Conservation (phyloP, 1,140 invertebrate species). For the Cydia strobilella region DNA sequence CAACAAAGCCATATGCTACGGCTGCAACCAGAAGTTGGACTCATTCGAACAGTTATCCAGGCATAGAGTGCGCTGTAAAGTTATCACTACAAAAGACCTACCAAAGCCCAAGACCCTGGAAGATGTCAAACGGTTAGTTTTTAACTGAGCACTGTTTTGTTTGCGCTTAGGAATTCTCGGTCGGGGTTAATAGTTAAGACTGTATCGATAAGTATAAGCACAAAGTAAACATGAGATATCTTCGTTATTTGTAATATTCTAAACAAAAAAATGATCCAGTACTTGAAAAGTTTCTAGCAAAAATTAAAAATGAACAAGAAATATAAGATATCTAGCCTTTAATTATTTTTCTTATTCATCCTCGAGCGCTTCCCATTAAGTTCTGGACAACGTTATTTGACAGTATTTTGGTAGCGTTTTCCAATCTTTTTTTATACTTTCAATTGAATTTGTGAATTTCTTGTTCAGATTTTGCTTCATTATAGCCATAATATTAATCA, state of each 20-base stretch:
- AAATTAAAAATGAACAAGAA: not conserved
- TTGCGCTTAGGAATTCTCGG: too few species aligned
- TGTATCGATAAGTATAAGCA: too few species aligned
- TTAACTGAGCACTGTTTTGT: not conserved
- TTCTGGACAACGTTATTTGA: not conserved
- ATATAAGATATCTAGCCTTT: not conserved
- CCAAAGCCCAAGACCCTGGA: constrained; percentile 53
- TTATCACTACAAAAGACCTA: constrained; percentile 36
- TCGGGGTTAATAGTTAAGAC: too few species aligned
- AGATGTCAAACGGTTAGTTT: constrained; percentile 61
- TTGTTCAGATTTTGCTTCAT: not conserved
- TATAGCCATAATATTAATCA: not conserved
- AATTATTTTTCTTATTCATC: not conserved
- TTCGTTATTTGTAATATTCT: too few species aligned
- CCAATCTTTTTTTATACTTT: not conserved
- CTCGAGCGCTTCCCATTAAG: not conserved
- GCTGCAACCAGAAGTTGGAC: constrained; percentile 59
- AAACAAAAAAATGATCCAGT: too few species aligned
- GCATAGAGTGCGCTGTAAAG: constrained; percentile 55
- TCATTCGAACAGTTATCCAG: constrained; percentile 51
- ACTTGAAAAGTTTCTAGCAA: not conserved
- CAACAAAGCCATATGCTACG: constrained; percentile 62
- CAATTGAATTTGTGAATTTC: not conserved
- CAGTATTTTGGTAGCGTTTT: not conserved
- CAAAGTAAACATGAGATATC: too few species aligned